phyloP scores from a whole-genome alignment of 2,113 vertebrate genomes.

The Leptocoma aspasia region DNA sequence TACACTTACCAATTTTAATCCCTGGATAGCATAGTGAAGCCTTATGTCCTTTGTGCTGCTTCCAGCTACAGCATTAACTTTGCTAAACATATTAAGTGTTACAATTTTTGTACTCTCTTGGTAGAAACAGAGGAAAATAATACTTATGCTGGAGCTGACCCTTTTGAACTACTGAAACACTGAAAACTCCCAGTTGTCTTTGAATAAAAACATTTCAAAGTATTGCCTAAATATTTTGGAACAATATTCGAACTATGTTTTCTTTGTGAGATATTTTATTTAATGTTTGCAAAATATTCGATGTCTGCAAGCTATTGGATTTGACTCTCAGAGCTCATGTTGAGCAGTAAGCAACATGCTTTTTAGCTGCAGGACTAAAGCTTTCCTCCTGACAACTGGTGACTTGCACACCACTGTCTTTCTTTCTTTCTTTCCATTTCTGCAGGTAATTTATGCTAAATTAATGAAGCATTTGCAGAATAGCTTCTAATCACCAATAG shows the following conservation, averaged over 20 bases:
- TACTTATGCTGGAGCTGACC: not conserved
- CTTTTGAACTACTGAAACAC: not conserved
- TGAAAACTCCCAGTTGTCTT: constrained; percentile 3
- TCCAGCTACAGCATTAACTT: constrained; percentile 28
- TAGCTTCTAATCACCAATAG: not conserved
- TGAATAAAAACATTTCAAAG: not conserved
- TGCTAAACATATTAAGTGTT: constrained; percentile 34
- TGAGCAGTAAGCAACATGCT: not conserved
- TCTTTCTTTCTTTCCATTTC: not conserved
- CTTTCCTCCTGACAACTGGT: not conserved
- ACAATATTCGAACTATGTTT: not conserved
- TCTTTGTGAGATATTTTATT: not conserved
- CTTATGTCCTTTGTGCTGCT: constrained; percentile 25
- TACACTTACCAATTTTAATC: not conserved
- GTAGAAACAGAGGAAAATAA: constrained; percentile 28
- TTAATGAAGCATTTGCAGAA: not conserved
- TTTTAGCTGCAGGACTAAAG: not conserved
- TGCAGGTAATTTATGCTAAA: not conserved
- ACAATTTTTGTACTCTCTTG: constrained; percentile 1
- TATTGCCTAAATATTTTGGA: constrained; percentile 20
- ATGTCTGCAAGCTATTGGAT: constrained; percentile 8
- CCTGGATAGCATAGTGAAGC: not conserved
- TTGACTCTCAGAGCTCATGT: not conserved
- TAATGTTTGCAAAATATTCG: constrained; percentile 20
- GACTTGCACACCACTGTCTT: not conserved